Base-by-base conservation (phyloP, 2,888 invertebrate genomes). In the Drosophila mimetica region DNA sequence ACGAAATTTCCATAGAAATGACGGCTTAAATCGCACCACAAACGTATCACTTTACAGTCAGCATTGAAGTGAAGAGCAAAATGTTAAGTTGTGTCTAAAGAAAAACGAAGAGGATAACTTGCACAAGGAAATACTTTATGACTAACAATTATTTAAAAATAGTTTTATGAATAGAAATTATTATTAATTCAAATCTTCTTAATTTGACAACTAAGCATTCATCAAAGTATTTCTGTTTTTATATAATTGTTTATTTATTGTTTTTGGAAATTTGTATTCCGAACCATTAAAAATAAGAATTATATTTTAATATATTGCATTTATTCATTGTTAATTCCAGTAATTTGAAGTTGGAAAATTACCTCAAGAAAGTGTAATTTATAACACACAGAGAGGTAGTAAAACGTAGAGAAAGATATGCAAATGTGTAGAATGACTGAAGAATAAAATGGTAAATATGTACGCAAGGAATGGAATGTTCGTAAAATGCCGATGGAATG, bases 361-460 rank as follows among this genome's bases (percentile, higher is more conserved):
- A 7, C 22, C 1, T 2, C 2, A 0, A 22, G 11, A 11, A 11
- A 63, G 41, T 2, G 48, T 42, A 22, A 34, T 42, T 14, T 22
- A 53, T 30, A 11, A 9, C 16, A 41, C 2, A 30, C 39, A 39
- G 13, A 39, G 13, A 25, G 18, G 4, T 16, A n/a, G 8, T 25
- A 18, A 28, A 18, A 20, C 11, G 4, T 28, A 28, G 22, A 7
- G n/a, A 8, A 20, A 34, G 34, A 50, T 42, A 37, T 61, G 63
- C 16, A 64, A 63, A 50, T 63, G 61, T 30, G 14, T n/a, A 22
- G 18, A 44, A 50, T 46, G 44, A 30, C 41, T 50, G 41, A 63
- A 61, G 44, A 63, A 37, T 36, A 51, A 64, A 64, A 44, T 64
- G 30, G 18, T 9, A 61, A 64, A 51, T 44, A 51, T 64, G 63